Evolutionary conservation across 2,888 invertebrate genomes (phyloP), one percentile per base, ranked within the genome.

Genomic region (Cheilosia impressa): DNA sequence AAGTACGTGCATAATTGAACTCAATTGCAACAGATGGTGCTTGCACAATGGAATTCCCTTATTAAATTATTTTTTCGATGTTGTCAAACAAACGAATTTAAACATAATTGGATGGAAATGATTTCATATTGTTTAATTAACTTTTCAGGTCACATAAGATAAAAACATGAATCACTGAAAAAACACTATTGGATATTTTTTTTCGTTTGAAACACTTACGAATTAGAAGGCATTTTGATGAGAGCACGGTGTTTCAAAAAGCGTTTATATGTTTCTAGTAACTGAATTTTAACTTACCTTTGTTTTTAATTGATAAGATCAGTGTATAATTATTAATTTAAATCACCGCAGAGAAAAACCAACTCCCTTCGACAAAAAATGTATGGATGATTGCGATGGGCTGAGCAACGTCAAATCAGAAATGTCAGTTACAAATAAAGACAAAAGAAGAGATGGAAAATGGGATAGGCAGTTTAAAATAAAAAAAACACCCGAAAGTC

Each of bases 81-180:
- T 6, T 10, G 31, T 69, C n/a, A 2, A 45, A 34, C 34, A n/a
- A n/a, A 31, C 1, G 57, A 65, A 24, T 47, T 27, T 0, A 27
- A 15, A 38, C 24, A 34, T 17, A 9, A 13, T 17, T 13, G n/a
- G 3, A 45, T 52, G 15, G 22, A 31, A 43, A 17, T 43, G 24
- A 53, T 55, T 34, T 45, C n/a, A 19, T 62, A 47, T 24, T 10
- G 58, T 24, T 58, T 41, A 53, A 62, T 55, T 62, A 62, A 72
- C 7, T 57, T 60, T 68, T 45, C 27, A 15, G 38, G 24, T 22
- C 38, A 68, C 43, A 73, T 63, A 63, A 24, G 57, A 69, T 53
- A 78, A 84, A 79, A 84, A 84, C 84, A 84, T 84, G 84, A 84
- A 55, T 84, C 84, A 84, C 41, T 69, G 19, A 13, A 7, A 34